Percentiles rank a stretch among this genome's conserved stretches.
phyloP scores from a whole-genome alignment of 1,140 invertebrate genomes.

The Gonatopus flavifemur region DNA sequence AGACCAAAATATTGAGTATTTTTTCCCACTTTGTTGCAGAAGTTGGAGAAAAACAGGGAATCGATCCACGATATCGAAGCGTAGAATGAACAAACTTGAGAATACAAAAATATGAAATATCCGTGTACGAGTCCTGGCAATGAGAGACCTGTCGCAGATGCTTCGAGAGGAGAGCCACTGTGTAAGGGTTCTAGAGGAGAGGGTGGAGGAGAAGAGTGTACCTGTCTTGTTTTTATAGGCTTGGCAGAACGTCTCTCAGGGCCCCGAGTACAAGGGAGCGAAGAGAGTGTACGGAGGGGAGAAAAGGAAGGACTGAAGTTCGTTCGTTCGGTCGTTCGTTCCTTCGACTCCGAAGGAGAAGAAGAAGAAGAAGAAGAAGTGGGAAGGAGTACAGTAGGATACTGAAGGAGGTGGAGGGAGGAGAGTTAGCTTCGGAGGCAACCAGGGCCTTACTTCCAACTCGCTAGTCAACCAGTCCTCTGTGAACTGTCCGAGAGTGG shows the following conservation, averaged over 20 bases:
- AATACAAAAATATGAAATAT: slow-evolving; percentile 34
- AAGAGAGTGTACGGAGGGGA: slow-evolving; percentile 23
- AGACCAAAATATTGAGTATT: too few relatives aligned
- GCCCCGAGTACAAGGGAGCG: slow-evolving; percentile 30
- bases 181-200: too few relatives aligned
- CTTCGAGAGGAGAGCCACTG: slow-evolving; percentile 54
- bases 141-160: slow-evolving; percentile 47
- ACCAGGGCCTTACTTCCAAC: slow-evolving; percentile 42
- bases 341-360: background rate
- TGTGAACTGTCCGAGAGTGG: slow-evolving; percentile 48
- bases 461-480: slow-evolving; percentile 47
- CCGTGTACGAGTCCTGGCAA: slow-evolving; percentile 25
- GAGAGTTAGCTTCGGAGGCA: slow-evolving; percentile 36
- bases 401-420: slow-evolving; percentile 16
- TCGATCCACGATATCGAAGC: too few relatives aligned
- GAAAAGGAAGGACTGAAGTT: slow-evolving; percentile 27
- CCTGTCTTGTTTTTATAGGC: slow-evolving; percentile 59
- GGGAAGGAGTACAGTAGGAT: slow-evolving; percentile 7
- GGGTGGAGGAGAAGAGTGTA: slow-evolving; percentile 57
- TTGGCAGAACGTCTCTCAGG: slow-evolving; percentile 48
- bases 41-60: too few relatives aligned
- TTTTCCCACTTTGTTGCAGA: too few relatives aligned
- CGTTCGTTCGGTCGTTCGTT: slow-evolving; percentile 4
- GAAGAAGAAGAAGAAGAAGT: slow-evolving; percentile 13
- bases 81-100: too few relatives aligned